Conservation (phyloP, 2,797 vertebrate genomes). For the Garrulus glandarius region DNA sequence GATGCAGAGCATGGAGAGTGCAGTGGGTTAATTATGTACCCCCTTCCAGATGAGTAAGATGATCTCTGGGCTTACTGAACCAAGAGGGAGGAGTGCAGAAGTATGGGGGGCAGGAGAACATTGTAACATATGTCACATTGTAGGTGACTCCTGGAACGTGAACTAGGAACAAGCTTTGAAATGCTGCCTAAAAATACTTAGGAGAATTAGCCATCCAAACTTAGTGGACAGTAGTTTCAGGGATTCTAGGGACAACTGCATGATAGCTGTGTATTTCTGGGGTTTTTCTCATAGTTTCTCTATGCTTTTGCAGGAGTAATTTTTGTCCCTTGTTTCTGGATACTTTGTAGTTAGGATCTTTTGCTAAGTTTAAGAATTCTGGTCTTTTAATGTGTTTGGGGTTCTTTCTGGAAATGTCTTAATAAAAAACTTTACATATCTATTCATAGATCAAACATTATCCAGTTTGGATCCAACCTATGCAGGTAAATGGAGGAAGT, state of each 20-base stretch:
- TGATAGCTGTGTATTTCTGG: not conserved
- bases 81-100: not conserved
- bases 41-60: not conserved
- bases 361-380: not conserved
- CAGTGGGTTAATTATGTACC: not conserved
- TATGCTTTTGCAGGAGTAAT: not conserved
- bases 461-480: slow-evolving; percentile 92
- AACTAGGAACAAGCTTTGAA: not conserved
- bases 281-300: not conserved
- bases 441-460: slow-evolving; percentile 87
- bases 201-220: not conserved
- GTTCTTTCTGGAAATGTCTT: not conserved
- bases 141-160: not conserved
- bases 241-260: not conserved
- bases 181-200: not conserved
- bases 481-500: slow-evolving; percentile 96
- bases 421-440: slow-evolving; percentile 33
- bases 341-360: not conserved
- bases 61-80: not conserved
- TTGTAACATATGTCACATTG: rapidly evolving
- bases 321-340: not conserved
- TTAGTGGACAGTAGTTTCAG: not conserved
- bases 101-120: not conserved
- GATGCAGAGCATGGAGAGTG: not conserved
- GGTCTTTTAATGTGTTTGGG: not conserved